A percentile compares a stretch with the other conserved stretches of the same genome.
Conservation (phyloP, 1,140 invertebrate genomes). For the Holotrichia oblita region DNA sequence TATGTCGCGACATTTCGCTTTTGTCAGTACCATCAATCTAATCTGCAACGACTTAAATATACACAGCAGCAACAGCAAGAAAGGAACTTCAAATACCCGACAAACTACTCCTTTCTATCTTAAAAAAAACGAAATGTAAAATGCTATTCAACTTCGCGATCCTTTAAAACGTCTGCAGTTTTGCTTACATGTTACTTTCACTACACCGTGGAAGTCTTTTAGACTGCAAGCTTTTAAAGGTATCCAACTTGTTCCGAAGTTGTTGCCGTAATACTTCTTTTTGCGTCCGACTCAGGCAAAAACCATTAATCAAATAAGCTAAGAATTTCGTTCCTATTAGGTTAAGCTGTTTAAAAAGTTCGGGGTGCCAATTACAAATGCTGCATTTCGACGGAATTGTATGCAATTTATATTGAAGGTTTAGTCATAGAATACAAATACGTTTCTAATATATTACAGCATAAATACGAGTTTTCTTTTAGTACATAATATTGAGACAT, state of each 20-base stretch:
- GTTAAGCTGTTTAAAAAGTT: not conserved
- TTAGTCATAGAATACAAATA: no score
- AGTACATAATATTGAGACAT: no score
- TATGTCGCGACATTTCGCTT: no score
- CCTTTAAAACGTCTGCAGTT: not conserved
- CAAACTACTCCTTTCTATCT: not conserved
- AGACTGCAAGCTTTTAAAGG: not conserved
- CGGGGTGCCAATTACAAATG: no score
- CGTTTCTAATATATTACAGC: no score
- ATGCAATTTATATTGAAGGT: no score
- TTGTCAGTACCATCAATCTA: no score
- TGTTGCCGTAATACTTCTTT: not conserved
- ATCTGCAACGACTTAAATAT: no score
- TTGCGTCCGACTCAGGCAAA: not conserved
- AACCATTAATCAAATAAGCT: not conserved
- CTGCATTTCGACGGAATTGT: no score
- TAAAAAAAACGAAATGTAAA: not conserved
- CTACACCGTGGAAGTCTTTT: not conserved
- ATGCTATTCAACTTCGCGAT: conserved; percentile 1
- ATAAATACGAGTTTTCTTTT: no score
- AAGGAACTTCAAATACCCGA: not conserved
- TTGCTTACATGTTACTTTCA: not conserved
- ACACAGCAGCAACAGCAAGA: no score
- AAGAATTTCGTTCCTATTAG: not conserved
- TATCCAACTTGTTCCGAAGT: conserved; percentile 7